A percentile compares a stretch with the other conserved stretches of the same genome.
Evolutionary conservation across 2,113 vertebrate genomes (phyloP).

Genomic region (Gopherus flavomarginatus): DNA sequence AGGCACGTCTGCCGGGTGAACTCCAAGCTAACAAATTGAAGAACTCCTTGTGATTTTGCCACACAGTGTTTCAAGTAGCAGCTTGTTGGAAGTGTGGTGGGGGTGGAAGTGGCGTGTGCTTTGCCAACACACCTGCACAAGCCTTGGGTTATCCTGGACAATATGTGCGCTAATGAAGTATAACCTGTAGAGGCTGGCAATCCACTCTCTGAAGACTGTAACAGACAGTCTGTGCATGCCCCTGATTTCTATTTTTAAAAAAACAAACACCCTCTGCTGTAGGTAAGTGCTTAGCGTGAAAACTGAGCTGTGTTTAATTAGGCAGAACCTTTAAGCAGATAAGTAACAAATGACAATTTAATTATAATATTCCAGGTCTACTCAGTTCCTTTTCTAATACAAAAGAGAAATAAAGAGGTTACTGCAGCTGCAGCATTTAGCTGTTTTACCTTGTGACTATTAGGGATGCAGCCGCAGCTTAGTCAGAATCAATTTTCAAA

Average conservation of each 20-base stretch:
- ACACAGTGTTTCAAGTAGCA: constrained; percentile 66
- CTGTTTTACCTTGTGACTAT: constrained; percentile 58
- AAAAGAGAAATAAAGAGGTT: constrained; percentile 36
- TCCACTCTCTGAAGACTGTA: constrained; percentile 58
- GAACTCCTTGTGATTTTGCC: constrained; percentile 58
- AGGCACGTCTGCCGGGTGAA: constrained; percentile 55
- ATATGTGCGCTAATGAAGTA: constrained; percentile 69
- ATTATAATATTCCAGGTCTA: constrained; percentile 61
- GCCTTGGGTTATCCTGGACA: constrained; percentile 67
- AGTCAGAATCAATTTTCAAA: constrained; percentile 79
- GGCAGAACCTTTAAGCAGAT: constrained; percentile 70
- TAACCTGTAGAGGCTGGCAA: constrained; percentile 71
- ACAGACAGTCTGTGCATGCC: constrained; percentile 59
- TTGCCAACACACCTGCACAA: constrained; percentile 76
- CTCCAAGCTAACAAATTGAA: constrained; percentile 47
- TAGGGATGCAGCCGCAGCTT: constrained; percentile 75
- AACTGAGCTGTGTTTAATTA: constrained; percentile 64
- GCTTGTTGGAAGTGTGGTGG: constrained; percentile 59
- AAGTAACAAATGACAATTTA: constrained; percentile 75
- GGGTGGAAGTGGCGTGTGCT: constrained; percentile 29
- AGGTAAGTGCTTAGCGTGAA: constrained; percentile 71
- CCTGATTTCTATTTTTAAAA: constrained; percentile 55
- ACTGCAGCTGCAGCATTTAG: constrained; percentile 27
- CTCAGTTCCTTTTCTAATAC: constrained; percentile 52
- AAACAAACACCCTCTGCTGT: constrained; percentile 44